phyloP scores from a whole-genome alignment of 1,140 invertebrate species.

The Physella acuta region DNA sequence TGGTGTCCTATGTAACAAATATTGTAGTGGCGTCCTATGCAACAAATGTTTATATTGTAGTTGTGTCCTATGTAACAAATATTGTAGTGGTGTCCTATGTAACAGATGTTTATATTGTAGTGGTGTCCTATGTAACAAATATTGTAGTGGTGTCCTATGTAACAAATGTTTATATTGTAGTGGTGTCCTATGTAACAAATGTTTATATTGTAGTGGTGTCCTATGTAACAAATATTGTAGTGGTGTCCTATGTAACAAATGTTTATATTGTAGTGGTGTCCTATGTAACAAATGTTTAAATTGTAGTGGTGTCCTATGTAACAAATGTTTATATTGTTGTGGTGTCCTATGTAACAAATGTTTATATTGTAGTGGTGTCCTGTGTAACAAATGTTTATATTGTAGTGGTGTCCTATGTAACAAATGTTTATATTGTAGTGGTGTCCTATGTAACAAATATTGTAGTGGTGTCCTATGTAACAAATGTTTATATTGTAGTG shows the following conservation, averaged over 20 bases:
- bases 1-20: slow-evolving; percentile 52
- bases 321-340: slow-evolving; percentile 47
- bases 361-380: slow-evolving; percentile 60
- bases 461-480: slow-evolving; percentile 59
- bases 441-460: slow-evolving; percentile 48
- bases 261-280: slow-evolving; percentile 50
- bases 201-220: slow-evolving; percentile 50
- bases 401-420: slow-evolving; percentile 59
- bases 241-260: no score
- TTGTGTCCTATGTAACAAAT: slow-evolving; percentile 52
- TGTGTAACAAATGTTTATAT: slow-evolving; percentile 47
- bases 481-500: slow-evolving; percentile 61
- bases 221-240: slow-evolving; percentile 61
- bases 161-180: slow-evolving; percentile 60
- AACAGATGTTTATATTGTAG: slow-evolving; percentile 60
- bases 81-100: slow-evolving; percentile 59
- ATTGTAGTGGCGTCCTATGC: slow-evolving; percentile 59
- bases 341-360: slow-evolving; percentile 59
- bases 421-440: slow-evolving; percentile 61
- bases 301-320: slow-evolving; percentile 59
- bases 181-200: slow-evolving; percentile 57
- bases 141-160: slow-evolving; percentile 59
- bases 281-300: slow-evolving; percentile 60
- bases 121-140: slow-evolving; percentile 52
- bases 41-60: slow-evolving; percentile 60